These are phyloP conservation scores for Clupea harengus DNA, from an alignment of 2,113 vertebrate species.

Conservation along the genomic window DNA sequence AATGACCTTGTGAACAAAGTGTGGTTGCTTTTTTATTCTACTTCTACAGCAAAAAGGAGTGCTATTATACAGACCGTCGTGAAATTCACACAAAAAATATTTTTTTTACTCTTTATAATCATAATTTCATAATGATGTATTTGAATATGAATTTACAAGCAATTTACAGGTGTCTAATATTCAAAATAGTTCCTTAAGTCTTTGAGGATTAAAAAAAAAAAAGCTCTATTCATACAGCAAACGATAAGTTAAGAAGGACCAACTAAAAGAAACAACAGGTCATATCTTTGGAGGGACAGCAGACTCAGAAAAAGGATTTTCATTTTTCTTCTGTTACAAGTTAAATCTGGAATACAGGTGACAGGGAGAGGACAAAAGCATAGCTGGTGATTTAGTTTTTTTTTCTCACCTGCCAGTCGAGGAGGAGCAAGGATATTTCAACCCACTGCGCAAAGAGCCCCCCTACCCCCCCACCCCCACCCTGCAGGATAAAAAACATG, in stretches of 20 bases:
- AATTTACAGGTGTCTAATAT: slow-evolving; percentile 78
- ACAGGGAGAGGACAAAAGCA: slow-evolving; percentile 63
- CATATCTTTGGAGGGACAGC: slow-evolving; percentile 76
- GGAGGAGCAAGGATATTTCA: slow-evolving; percentile 67
- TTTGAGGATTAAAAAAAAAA: slow-evolving; percentile 69
- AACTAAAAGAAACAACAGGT: slow-evolving; percentile 54
- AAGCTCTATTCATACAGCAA: slow-evolving; percentile 76
- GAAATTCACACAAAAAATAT: slow-evolving; percentile 80
- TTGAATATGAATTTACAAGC: slow-evolving; percentile 77
- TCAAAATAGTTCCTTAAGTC: slow-evolving; percentile 78
- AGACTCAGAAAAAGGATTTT: slow-evolving; percentile 65
- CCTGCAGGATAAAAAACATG: slow-evolving; percentile 12
- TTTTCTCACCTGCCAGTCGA: slow-evolving; percentile 66
- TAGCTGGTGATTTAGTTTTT: slow-evolving; percentile 63
- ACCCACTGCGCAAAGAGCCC: slow-evolving; percentile 46
- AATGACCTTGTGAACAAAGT: slow-evolving; percentile 72
- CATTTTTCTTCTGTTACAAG: slow-evolving; percentile 59
- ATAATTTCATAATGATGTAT: slow-evolving; percentile 73
- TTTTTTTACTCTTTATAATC: slow-evolving; percentile 68
- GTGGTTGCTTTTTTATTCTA: slow-evolving; percentile 64
- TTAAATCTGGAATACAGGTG: slow-evolving; percentile 63
- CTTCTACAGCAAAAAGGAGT: slow-evolving; percentile 69
- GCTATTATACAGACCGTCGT: slow-evolving; percentile 76
- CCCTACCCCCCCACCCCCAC: background rate
- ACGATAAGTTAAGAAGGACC: slow-evolving; percentile 56